These are phyloP conservation scores for Cynaeus angustus DNA, from an alignment of 2,888 invertebrate species.

Conservation along the genomic window DNA sequence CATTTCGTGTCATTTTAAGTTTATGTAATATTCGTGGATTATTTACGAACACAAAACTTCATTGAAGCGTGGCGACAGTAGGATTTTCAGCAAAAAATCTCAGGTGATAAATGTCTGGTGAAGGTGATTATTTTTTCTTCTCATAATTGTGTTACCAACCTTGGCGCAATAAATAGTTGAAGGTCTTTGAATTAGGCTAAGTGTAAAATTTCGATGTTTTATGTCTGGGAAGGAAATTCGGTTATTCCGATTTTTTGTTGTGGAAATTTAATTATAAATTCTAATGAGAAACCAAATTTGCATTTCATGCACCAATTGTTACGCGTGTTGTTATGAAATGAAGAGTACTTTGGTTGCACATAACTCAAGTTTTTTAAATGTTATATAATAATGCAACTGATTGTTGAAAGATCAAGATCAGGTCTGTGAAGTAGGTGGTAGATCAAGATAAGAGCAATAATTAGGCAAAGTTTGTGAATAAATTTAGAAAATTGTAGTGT, in stretches of 20 bases:
- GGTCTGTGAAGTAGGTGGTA: too few species aligned
- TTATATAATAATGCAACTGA: background rate
- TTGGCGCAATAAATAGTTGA: conserved; percentile 43
- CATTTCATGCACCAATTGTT: conserved; percentile 41
- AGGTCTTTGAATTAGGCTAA: conserved; percentile 32
- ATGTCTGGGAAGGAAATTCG: conserved; percentile 23
- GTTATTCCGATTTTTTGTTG: conserved; percentile 14
- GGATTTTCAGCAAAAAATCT: background rate
- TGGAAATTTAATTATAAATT: conserved; percentile 27
- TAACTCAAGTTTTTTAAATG: background rate
- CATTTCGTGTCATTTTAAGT: too few species aligned
- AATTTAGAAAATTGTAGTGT: too few species aligned
- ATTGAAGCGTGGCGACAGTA: background rate
- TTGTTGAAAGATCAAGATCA: too few species aligned
- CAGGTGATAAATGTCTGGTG: conserved; percentile 11
- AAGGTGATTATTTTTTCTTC: conserved; percentile 21
- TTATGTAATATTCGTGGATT: too few species aligned
- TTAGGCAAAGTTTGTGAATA: too few species aligned
- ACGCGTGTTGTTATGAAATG: conserved; percentile 30
- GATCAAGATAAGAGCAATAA: too few species aligned
- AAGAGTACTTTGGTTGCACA: conserved; percentile 13
- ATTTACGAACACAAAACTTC: background rate
- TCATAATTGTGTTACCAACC: conserved; percentile 28
- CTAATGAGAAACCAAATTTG: conserved; percentile 30
- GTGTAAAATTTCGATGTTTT: conserved; percentile 34